A percentile compares a stretch with the other conserved stretches of the same genome.
These are phyloP conservation scores for Crioceris asparagi DNA, from an alignment of 2,888 invertebrate species.

Conservation along the genomic window DNA sequence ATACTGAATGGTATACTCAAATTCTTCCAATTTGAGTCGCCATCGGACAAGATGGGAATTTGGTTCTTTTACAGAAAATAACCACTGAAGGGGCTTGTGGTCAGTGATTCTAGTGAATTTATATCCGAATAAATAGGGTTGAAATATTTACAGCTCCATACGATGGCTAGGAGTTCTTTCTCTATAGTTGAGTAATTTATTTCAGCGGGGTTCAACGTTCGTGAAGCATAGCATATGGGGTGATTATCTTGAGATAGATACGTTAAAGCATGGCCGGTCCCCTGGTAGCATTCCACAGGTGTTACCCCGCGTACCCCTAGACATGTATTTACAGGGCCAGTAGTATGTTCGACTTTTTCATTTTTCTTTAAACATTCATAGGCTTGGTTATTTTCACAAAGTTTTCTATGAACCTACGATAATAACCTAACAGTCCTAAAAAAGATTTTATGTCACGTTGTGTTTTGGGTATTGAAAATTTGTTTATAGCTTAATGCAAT, in stretches of 20 bases:
- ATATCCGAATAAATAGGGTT: slow-evolving; percentile 5
- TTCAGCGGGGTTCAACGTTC: slow-evolving; percentile 9
- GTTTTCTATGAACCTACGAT: slow-evolving; percentile 8
- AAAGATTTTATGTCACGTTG: slow-evolving; percentile 6
- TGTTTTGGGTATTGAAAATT: slow-evolving; percentile 7
- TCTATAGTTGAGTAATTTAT: slow-evolving; percentile 9
- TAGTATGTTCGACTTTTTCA: neutral
- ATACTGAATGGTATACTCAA: slow-evolving; percentile 9
- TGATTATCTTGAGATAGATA: slow-evolving; percentile 7
- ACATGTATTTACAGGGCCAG: neutral
- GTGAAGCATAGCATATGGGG: slow-evolving; percentile 7
- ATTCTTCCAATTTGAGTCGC: slow-evolving; percentile 12
- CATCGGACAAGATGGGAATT: slow-evolving; percentile 14
- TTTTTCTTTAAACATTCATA: neutral
- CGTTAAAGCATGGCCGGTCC: slow-evolving; percentile 2
- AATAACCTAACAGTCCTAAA: slow-evolving; percentile 8
- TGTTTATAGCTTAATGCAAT: slow-evolving; percentile 9
- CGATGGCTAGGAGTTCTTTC: slow-evolving; percentile 9
- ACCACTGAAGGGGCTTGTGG: slow-evolving; percentile 20
- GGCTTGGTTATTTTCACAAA: slow-evolving; percentile 7
- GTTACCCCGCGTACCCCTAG: too few species aligned
- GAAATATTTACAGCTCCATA: slow-evolving; percentile 8
- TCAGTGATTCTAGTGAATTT: slow-evolving; percentile 13
- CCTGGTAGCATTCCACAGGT: too few species aligned
- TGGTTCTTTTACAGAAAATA: slow-evolving; percentile 15